Conservation (phyloP, 2,113 vertebrate genomes). For the Ia io region DNA sequence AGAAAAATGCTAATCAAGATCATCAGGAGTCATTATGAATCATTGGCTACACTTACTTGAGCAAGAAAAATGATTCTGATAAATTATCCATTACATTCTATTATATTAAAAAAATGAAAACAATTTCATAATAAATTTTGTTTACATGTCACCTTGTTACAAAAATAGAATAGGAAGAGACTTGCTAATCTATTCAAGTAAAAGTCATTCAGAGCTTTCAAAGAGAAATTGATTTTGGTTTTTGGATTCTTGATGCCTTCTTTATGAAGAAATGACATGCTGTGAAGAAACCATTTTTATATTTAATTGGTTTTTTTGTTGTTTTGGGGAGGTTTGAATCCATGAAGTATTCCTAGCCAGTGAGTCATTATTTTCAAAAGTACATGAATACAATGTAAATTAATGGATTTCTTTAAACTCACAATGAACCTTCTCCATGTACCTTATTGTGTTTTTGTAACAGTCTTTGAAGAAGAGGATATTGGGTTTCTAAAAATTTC, state of each 20-base stretch:
- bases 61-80: not conserved
- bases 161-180: not conserved
- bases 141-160: not conserved
- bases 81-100: not conserved
- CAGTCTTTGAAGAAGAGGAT: not conserved
- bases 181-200: slow-evolving; percentile 18
- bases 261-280: slow-evolving; percentile 47
- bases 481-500: slow-evolving; percentile 30
- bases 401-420: slow-evolving; percentile 47
- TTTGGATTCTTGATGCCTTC: not conserved
- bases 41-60: not conserved
- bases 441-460: not conserved
- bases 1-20: slow-evolving; percentile 5
- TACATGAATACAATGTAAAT: not conserved
- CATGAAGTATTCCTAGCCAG: not conserved
- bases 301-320: not conserved
- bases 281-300: not conserved
- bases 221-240: slow-evolving; percentile 17
- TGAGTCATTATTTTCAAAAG: slow-evolving; percentile 44
- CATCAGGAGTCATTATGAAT: not conserved
- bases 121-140: not conserved
- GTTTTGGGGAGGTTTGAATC: not conserved
- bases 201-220: slow-evolving; percentile 20
- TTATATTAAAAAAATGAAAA: slow-evolving; percentile 17
- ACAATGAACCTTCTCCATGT: not conserved